phyloP scores from a whole-genome alignment of 1,140 invertebrate genomes.

The Drosophila kanapiae region DNA sequence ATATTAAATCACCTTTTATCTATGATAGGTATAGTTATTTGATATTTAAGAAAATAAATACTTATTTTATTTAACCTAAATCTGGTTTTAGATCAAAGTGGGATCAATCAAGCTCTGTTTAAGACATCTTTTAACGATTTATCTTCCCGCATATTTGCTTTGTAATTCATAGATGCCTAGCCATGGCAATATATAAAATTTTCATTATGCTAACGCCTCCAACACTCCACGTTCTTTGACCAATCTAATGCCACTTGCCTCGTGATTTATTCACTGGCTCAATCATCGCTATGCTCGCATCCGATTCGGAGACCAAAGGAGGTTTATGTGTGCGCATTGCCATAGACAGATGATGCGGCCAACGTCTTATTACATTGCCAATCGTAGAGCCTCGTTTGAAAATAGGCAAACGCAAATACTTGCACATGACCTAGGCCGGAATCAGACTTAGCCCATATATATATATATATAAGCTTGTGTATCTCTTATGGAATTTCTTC shows the following conservation, averaged over 20 bases:
- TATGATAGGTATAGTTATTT: too few species aligned
- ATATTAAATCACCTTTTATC: too few species aligned
- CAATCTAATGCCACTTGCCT: slow-evolving; percentile 25
- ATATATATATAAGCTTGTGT: slow-evolving; percentile 20
- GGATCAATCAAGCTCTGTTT: too few species aligned
- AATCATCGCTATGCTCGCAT: slow-evolving; percentile 31
- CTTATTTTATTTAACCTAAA: too few species aligned
- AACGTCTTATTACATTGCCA: slow-evolving; percentile 33
- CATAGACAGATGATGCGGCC: slow-evolving; percentile 35
- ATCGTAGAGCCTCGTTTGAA: slow-evolving; percentile 26
- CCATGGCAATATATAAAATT: slow-evolving; percentile 1
- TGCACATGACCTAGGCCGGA: slow-evolving; percentile 33
- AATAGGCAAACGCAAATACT: slow-evolving; percentile 41
- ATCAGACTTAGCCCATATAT: slow-evolving; percentile 20
- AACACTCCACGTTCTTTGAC: slow-evolving; percentile 10
- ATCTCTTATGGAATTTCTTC: slow-evolving; percentile 54
- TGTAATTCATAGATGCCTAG: neutral
- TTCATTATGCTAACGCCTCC: slow-evolving; percentile 19
- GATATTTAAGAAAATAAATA: too few species aligned
- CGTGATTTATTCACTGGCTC: slow-evolving; percentile 37
- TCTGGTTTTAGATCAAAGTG: too few species aligned
- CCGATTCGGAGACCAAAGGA: slow-evolving; percentile 9
- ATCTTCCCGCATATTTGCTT: neutral
- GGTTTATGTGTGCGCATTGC: slow-evolving; percentile 42
- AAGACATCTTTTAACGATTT: neutral